phyloP scores from a whole-genome alignment of 2,888 invertebrate genomes.

The Drosophila testacea region DNA sequence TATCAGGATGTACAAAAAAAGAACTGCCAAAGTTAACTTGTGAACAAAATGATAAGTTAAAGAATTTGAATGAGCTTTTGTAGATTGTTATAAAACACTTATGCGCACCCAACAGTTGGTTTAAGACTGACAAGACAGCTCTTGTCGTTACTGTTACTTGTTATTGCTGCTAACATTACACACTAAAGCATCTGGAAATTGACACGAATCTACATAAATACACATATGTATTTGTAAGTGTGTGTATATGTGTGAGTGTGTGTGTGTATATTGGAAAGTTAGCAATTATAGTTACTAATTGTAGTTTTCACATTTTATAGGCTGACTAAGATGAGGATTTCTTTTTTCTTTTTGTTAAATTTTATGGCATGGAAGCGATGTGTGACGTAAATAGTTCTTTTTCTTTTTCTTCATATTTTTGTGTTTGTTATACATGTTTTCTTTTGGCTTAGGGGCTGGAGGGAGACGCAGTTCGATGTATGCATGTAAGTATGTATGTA shows the following conservation, averaged over 20 bases:
- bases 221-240: conserved; percentile 9
- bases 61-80: neutral
- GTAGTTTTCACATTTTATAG: conserved; percentile 15
- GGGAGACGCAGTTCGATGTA: conserved; percentile 33
- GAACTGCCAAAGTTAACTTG: neutral
- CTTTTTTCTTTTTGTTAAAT: neutral
- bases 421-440: neutral
- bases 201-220: conserved; percentile 10
- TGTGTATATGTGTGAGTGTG: conserved; percentile 22
- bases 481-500: neutral
- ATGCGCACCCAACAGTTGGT: neutral
- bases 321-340: conserved; percentile 3
- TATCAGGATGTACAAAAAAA: neutral
- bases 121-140: conserved; percentile 4
- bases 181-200: conserved; percentile 18
- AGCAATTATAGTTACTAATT: neutral
- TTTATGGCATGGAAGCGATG: conserved; percentile 34
- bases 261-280: conserved; percentile 15
- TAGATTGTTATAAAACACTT: conserved; percentile 4
- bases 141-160: conserved; percentile 12
- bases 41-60: neutral
- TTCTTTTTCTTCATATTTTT: neutral
- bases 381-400: conserved; percentile 27
- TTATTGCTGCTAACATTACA: conserved; percentile 13
- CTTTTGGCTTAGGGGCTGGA: conserved; percentile 15